These are phyloP conservation scores for Amblyjoppa proteus DNA, from an alignment of 2,888 invertebrate genomes.

Conservation along the genomic window DNA sequence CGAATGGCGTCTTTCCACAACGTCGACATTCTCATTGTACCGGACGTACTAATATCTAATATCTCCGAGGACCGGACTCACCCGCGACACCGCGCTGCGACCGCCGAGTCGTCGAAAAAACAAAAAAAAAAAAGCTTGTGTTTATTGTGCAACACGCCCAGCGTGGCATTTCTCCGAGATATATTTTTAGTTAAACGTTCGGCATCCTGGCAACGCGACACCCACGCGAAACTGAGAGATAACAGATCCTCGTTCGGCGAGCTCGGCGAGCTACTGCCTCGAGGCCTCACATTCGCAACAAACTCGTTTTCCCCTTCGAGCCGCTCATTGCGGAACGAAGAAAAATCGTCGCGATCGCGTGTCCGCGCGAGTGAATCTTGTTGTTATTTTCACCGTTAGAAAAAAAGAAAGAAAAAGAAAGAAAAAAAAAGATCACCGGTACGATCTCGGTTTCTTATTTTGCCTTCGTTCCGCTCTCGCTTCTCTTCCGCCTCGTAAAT, in stretches of 20 bases:
- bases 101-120: background rate
- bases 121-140: background rate
- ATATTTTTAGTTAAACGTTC: constrained; percentile 46
- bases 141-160: background rate
- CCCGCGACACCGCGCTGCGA: background rate
- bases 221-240: constrained; percentile 59
- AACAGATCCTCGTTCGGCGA: constrained; percentile 39
- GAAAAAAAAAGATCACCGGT: constrained; percentile 2
- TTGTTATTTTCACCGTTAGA: constrained; percentile 28
- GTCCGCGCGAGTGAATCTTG: constrained; percentile 54
- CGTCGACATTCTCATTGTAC: constrained; percentile 53
- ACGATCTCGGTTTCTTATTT: background rate
- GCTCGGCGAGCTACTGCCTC: constrained; percentile 22
- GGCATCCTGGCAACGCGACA: constrained; percentile 45
- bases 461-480: constrained; percentile 4
- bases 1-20: constrained; percentile 63
- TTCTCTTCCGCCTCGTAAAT: constrained; percentile 10
- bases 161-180: background rate
- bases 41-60: background rate
- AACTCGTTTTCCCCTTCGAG: constrained; percentile 60
- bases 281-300: constrained; percentile 56
- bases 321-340: constrained; percentile 5
- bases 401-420: background rate
- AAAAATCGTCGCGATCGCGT: constrained; percentile 58
- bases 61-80: background rate